phyloP scores from a whole-genome alignment of 2,113 vertebrate genomes.

The Trematocara stigmaticum region DNA sequence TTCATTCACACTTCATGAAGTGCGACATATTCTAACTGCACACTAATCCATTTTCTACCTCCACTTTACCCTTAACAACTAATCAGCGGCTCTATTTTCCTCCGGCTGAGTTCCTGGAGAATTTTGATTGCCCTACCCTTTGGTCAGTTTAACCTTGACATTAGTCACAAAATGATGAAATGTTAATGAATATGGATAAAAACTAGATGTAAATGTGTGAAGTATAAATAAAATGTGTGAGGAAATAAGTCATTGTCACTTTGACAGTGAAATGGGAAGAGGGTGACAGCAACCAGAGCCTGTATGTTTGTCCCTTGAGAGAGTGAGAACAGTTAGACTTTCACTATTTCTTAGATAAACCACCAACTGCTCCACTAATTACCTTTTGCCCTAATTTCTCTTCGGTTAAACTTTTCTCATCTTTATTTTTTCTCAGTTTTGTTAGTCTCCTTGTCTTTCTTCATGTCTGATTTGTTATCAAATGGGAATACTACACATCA shows the following conservation, averaged over 20 bases:
- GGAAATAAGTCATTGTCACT: neutral
- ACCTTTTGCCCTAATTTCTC: neutral
- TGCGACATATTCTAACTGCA: neutral
- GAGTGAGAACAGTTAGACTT: slow-evolving; percentile 29
- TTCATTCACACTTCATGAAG: slow-evolving; percentile 5
- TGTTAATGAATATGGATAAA: neutral
- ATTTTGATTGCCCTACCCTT: neutral
- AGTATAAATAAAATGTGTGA: neutral
- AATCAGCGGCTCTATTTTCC: neutral
- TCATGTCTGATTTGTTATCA: neutral
- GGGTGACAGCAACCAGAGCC: neutral
- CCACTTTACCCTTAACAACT: neutral
- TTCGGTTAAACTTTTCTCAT: neutral
- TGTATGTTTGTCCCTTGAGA: neutral
- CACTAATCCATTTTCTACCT: neutral
- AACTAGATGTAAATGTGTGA: neutral
- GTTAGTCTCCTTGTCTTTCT: neutral
- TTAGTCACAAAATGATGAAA: neutral
- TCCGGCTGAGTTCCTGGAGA: neutral
- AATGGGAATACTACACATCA: neutral
- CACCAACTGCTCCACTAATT: neutral
- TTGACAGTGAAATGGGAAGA: neutral
- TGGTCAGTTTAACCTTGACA: neutral
- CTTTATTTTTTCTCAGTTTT: neutral
- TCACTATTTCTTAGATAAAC: neutral